phyloP scores from a whole-genome alignment of 2,888 invertebrate genomes.

The Timandra comae region DNA sequence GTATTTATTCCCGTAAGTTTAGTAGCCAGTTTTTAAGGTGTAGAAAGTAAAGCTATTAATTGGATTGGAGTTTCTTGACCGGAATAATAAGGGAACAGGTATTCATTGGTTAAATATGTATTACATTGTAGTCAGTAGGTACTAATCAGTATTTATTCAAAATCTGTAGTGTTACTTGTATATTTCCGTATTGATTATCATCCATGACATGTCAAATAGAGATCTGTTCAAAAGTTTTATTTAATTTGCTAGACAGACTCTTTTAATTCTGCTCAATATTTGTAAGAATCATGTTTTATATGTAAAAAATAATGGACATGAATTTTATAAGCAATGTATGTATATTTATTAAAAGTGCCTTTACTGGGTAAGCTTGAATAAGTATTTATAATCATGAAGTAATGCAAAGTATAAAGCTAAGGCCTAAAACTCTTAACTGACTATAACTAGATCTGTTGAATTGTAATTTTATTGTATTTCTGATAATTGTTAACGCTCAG shows the following conservation, averaged over 20 bases:
- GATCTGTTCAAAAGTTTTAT: slow-evolving; percentile 2
- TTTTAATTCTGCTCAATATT: slow-evolving; percentile 12
- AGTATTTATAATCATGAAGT: too few relatives aligned
- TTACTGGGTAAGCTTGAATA: slow-evolving; percentile 6
- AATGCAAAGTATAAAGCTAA: not conserved
- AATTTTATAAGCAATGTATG: slow-evolving; percentile 1
- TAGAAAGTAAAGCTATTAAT: too few relatives aligned
- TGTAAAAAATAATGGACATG: not conserved
- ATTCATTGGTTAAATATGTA: slow-evolving; percentile 16
- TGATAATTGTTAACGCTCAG: slow-evolving; percentile 50
- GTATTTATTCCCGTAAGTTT: too few relatives aligned
- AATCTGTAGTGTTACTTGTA: slow-evolving; percentile 14
- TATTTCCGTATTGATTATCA: slow-evolving; percentile 8
- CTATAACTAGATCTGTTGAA: slow-evolving; percentile 11
- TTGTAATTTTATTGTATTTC: slow-evolving; percentile 15
- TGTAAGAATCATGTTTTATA: slow-evolving; percentile 6
- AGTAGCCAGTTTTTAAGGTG: too few relatives aligned
- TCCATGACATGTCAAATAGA: slow-evolving; percentile 17
- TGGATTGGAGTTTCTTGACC: too few relatives aligned
- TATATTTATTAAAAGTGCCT: slow-evolving; percentile 21
- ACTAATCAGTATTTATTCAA: slow-evolving; percentile 35
- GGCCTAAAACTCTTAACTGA: slow-evolving; percentile 1
- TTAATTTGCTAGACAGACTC: slow-evolving; percentile 1
- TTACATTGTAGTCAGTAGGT: slow-evolving; percentile 33
- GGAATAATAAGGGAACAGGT: slow-evolving; percentile 13